Percentiles rank a stretch among this genome's conserved stretches.
phyloP scores from a whole-genome alignment of 2,113 vertebrate species.

The Semicossyphus pulcher region DNA sequence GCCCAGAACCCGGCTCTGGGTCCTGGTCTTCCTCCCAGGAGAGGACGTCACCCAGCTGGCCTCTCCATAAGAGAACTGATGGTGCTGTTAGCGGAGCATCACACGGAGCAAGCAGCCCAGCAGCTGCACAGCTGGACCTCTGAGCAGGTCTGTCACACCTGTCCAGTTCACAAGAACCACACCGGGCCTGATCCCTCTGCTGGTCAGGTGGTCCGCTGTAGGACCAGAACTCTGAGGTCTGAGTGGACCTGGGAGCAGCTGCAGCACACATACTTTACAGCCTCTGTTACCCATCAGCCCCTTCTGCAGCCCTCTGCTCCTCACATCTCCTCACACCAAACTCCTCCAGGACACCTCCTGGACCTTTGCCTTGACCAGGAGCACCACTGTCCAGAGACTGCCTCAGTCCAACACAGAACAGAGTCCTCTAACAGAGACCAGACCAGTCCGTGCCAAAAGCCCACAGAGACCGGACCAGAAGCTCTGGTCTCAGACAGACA shows the following conservation, averaged over 20 bases:
- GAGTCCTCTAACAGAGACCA: neutral
- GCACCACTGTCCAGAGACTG: neutral
- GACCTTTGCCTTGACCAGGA: constrained; percentile 17
- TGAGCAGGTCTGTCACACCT: constrained; percentile 29
- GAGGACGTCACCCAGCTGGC: constrained; percentile 31
- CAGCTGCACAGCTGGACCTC: constrained; percentile 67
- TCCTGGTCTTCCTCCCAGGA: constrained; percentile 13
- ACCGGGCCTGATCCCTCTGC: neutral
- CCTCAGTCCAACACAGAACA: neutral
- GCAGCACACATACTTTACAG: constrained; percentile 3
- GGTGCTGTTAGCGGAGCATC: constrained; percentile 61
- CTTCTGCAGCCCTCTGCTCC: neutral
- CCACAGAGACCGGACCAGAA: no score
- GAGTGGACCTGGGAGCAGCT: constrained; percentile 57
- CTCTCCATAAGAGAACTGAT: constrained; percentile 69
- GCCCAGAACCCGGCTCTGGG: neutral
- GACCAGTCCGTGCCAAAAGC: neutral
- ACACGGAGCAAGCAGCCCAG: constrained; percentile 61
- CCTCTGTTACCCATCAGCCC: neutral
- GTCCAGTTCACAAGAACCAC: neutral
- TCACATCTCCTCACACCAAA: neutral
- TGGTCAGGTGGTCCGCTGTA: neutral
- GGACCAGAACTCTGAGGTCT: neutral
- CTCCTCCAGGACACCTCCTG: neutral
- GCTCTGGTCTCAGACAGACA: neutral